phyloP scores from a whole-genome alignment of 2,888 invertebrate genomes.

The Clivina fossor region DNA sequence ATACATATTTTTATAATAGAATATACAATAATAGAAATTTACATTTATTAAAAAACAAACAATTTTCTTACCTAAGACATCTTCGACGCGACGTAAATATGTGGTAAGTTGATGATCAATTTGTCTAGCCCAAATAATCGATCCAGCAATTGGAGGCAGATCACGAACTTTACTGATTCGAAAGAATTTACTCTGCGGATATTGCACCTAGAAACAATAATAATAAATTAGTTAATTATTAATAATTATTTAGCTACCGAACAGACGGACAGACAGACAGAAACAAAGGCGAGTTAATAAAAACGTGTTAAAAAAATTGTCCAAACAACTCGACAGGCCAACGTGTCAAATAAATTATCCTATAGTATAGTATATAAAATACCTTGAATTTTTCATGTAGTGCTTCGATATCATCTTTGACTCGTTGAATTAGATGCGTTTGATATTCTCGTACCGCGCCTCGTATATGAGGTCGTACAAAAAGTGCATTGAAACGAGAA shows the following conservation, averaged over 20 bases:
- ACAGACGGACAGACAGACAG: no score
- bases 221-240: conserved; percentile 12
- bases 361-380: conserved; percentile 27
- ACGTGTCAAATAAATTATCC: no score
- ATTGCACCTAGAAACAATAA: conserved; percentile 71
- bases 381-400: conserved; percentile 98
- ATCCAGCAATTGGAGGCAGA: conserved; percentile 95
- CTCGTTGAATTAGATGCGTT: conserved; percentile 96
- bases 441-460: conserved; percentile 99
- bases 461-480: conserved; percentile 97
- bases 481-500: conserved; percentile 97
- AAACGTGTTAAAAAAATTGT: no score
- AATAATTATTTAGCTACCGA: not conserved
- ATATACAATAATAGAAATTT: conserved; percentile 5
- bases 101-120: conserved; percentile 97
- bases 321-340: no score
- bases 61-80: conserved; percentile 79
- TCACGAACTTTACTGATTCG: conserved; percentile 89
- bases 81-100: conserved; percentile 95
- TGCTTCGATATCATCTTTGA: conserved; percentile 98
- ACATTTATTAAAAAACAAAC: conserved; percentile 9
- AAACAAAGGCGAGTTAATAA: no score
- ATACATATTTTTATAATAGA: no score
- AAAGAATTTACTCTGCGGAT: conserved; percentile 92
- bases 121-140: conserved; percentile 98